Percentiles rank a stretch among this genome's conserved stretches.
These are phyloP conservation scores for Scaptomyza hsui DNA, from an alignment of 1,140 invertebrate genomes.

Conservation along the genomic window DNA sequence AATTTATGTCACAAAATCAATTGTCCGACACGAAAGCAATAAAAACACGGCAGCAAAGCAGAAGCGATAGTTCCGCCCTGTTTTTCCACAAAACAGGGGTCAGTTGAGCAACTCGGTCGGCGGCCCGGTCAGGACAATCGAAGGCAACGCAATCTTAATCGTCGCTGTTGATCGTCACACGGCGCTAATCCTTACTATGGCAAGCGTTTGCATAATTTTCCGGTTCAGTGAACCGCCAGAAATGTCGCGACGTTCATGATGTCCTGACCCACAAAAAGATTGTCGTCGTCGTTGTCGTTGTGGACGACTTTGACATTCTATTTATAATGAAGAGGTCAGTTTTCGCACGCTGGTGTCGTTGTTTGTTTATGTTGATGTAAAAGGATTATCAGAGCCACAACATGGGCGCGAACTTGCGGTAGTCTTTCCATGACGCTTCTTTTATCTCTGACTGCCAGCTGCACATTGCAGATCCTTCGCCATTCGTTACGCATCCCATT, in stretches of 20 bases:
- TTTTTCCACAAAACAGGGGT: slow-evolving; percentile 19
- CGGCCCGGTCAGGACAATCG: slow-evolving; percentile 13
- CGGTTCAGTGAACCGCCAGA: slow-evolving; percentile 57
- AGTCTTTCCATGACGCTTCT: neutral
- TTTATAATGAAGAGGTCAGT: slow-evolving; percentile 72
- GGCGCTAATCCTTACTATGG: slow-evolving; percentile 23
- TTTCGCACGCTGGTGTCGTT: slow-evolving; percentile 53
- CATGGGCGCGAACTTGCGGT: slow-evolving; percentile 77
- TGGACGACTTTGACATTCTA: slow-evolving; percentile 18
- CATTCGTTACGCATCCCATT: slow-evolving; percentile 45
- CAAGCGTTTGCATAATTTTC: slow-evolving; percentile 65
- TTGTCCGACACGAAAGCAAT: slow-evolving; percentile 70
- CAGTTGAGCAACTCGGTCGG: slow-evolving; percentile 26
- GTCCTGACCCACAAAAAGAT: slow-evolving; percentile 20
- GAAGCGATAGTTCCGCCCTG: neutral
- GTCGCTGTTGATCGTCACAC: neutral
- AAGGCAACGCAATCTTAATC: slow-evolving; percentile 12
- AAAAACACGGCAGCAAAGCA: slow-evolving; percentile 49
- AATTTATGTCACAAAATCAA: slow-evolving; percentile 75
- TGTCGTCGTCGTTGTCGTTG: slow-evolving; percentile 4
- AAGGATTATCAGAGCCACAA: slow-evolving; percentile 69
- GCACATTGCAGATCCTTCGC: slow-evolving; percentile 19
- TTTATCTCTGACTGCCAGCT: slow-evolving; percentile 16
- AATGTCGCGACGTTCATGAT: slow-evolving; percentile 8
- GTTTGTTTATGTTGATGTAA: slow-evolving; percentile 59